A percentile compares a stretch with the other conserved stretches of the same genome.
phyloP scores from a whole-genome alignment of 2,113 vertebrate genomes.

The Channa argus region DNA sequence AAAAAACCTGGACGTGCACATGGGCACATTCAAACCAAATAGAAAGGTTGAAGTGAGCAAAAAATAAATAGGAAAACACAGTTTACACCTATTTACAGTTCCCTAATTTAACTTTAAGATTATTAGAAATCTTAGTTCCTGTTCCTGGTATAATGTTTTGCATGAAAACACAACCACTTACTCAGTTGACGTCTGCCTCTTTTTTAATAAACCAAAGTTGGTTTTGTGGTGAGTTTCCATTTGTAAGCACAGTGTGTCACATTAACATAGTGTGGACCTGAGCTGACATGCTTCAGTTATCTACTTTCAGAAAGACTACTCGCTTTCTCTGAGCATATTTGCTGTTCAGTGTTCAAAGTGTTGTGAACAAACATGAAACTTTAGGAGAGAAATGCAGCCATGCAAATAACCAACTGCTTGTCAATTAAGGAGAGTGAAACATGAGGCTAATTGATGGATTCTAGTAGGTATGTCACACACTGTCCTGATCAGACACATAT shows the following conservation, averaged over 20 bases:
- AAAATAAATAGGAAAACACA: too few species aligned
- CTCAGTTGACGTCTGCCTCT: not conserved
- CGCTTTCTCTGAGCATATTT: conserved; percentile 17
- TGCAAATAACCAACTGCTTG: conserved; percentile 41
- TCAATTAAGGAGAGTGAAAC: conserved; percentile 60
- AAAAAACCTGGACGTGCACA: too few species aligned
- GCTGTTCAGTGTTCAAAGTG: conserved; percentile 33
- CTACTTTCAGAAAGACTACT: conserved; percentile 43
- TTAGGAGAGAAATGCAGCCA: conserved; percentile 45
- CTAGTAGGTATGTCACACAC: conserved; percentile 40
- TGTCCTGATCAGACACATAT: conserved; percentile 27
- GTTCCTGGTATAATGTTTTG: too few species aligned
- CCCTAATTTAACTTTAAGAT: too few species aligned
- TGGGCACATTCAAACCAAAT: too few species aligned
- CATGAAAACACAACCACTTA: too few species aligned
- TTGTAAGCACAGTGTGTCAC: not conserved
- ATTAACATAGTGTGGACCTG: not conserved
- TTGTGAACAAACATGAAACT: conserved; percentile 41
- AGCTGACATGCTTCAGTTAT: conserved; percentile 40
- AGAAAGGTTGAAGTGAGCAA: too few species aligned
- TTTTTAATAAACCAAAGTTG: not conserved
- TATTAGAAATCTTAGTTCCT: too few species aligned
- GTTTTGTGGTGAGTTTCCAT: conserved; percentile 24
- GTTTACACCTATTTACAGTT: too few species aligned
- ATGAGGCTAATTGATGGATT: conserved; percentile 72